Conservation (phyloP, 2,113 vertebrate genomes). For the Corythoichthys intestinalis region DNA sequence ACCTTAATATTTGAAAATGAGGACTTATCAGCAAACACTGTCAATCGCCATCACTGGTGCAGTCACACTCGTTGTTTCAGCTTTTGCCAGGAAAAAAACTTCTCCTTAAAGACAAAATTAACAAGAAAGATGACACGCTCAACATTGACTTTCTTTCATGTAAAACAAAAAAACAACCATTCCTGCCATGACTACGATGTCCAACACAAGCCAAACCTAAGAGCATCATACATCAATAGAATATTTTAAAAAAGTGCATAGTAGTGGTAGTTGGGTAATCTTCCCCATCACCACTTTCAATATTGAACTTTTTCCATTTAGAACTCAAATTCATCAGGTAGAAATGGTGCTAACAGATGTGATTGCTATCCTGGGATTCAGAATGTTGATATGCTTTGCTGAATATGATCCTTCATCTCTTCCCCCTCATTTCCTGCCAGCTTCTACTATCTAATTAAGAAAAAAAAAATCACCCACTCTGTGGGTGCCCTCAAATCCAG, state of each 20-base stretch:
- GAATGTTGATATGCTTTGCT: slow-evolving; percentile 9
- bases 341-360: slow-evolving; percentile 3
- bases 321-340: background rate
- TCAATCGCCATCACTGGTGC: background rate
- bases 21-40: slow-evolving; percentile 4
- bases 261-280: background rate
- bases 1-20: background rate
- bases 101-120: background rate
- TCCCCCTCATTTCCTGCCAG: slow-evolving; percentile 15
- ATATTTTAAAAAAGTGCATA: background rate
- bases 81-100: background rate
- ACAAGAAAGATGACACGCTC: background rate
- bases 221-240: background rate
- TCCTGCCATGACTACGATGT: background rate
- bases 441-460: slow-evolving; percentile 16
- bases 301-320: background rate
- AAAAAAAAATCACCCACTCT: slow-evolving; percentile 3
- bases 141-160: slow-evolving; percentile 4
- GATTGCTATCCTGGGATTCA: background rate
- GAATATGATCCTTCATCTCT: slow-evolving; percentile 4
- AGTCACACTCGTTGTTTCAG: slow-evolving; percentile 6
- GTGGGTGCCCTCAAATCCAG: slow-evolving; percentile 16
- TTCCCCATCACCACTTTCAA: background rate
- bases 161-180: background rate
- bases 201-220: background rate